Base-by-base conservation (phyloP, 2,888 invertebrate species). In the Ormia ochracea region DNA sequence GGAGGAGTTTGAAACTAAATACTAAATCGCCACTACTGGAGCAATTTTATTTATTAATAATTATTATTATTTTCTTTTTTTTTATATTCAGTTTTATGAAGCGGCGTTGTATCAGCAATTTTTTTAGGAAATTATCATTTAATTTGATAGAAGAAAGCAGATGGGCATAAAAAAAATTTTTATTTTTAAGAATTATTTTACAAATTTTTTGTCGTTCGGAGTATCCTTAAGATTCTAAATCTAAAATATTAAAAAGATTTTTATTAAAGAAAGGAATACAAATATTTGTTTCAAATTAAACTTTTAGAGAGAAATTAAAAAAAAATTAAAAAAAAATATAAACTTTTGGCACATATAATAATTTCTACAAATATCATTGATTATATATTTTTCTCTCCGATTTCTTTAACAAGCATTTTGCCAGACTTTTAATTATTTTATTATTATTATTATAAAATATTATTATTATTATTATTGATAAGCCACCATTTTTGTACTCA, bases 201-300 rank as follows among this genome's bases (percentile, higher is more conserved):
- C 59, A 78, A 82, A 76, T 61, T 73, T 73, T 73, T 84, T 86
- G n/a, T 86, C 86, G 87, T 87, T 87, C 87, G 87, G 82, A 85
- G 85, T 83, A 84, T 86, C 85, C 87, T 87, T 87, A 86, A 86
- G 84, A 83, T 81, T 80, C 72, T 82, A 83, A 84, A 85, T 83
- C 84, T 84, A 84, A 75, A 84, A 83, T 81, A 59, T 70, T 66
- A 81, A 83, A 81, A 75, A 82, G 43, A 81, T 82, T 73, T 74
- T 79, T 78, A 81, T 79, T 82, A 73, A 77, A 81, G 75, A 81
- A 31, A 31, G 1, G 31, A 59, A 63, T 54, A 48, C n/a, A n/a
- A n/a, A n/a, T n/a, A 74, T 23, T 50, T 38, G 41, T 45, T 19
- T 5, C 28, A 48, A 36, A 66, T 17, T 10, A 38, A 69, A 56